Conservation (phyloP, 2,888 invertebrate genomes). For the Aphidius colemani region DNA sequence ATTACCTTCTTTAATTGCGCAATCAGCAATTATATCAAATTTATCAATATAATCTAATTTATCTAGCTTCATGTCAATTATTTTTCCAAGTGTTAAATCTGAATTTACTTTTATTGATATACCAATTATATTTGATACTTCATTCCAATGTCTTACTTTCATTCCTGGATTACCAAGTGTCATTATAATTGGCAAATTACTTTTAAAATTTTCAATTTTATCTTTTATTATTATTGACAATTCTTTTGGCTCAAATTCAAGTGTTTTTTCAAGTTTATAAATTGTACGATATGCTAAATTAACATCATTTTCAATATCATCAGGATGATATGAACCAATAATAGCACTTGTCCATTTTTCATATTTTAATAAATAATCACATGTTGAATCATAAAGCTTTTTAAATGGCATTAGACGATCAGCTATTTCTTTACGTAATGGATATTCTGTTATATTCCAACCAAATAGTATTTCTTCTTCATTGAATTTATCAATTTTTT, state of each 20-base stretch:
- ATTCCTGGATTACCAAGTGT: constrained; percentile 94
- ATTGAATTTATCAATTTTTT: constrained; percentile 87
- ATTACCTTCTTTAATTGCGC: constrained; percentile 93
- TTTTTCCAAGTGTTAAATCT: constrained; percentile 79
- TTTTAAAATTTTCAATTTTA: constrained; percentile 84
- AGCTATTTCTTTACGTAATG: constrained; percentile 75
- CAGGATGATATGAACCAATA: constrained; percentile 83
- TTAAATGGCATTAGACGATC: constrained; percentile 85
- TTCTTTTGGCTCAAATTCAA: constrained; percentile 77
- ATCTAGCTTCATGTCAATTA: constrained; percentile 85
- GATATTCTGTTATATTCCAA: constrained; percentile 90
- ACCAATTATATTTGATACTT: constrained; percentile 89
- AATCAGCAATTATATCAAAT: constrained; percentile 90
- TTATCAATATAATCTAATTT: constrained; percentile 82
- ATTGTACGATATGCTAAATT: constrained; percentile 67
- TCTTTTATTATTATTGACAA: constrained; percentile 72
- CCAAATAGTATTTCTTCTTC: constrained; percentile 87
- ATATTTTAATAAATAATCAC: constrained; percentile 82
- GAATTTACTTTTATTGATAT: constrained; percentile 85
- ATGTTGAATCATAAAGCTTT: constrained; percentile 83
- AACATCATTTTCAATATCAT: constrained; percentile 85
- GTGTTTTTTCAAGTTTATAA: constrained; percentile 87
- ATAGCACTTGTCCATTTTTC: constrained; percentile 81
- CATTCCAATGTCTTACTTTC: constrained; percentile 90
- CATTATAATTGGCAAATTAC: constrained; percentile 83